Evolutionary conservation across 2,888 invertebrate species (phyloP).

Genomic region (Dugesia japonica): DNA sequence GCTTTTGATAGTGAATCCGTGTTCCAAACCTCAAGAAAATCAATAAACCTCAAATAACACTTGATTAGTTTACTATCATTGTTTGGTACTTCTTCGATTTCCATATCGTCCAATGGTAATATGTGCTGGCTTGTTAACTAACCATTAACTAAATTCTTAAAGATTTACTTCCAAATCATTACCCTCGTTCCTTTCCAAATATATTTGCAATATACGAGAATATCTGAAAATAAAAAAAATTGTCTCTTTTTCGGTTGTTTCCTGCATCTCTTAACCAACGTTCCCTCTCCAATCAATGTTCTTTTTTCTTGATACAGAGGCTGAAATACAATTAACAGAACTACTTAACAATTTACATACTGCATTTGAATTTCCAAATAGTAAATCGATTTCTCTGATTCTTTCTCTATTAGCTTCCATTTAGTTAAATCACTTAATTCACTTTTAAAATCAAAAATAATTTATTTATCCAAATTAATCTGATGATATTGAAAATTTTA

Average conservation of each 20-base stretch:
- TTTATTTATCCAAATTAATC: no score
- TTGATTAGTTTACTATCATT: not conserved
- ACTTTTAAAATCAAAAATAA: no score
- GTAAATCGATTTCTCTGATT: no score
- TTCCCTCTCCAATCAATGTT: slow-evolving; percentile 91
- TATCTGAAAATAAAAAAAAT: slow-evolving; percentile 95
- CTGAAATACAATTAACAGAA: slow-evolving; percentile 48
- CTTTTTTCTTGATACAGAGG: slow-evolving; percentile 75
- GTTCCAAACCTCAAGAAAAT: not conserved
- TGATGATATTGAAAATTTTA: no score
- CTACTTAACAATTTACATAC: no score
- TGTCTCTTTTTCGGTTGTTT: slow-evolving; percentile 93
- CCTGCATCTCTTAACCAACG: slow-evolving; percentile 92
- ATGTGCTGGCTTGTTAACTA: not conserved
- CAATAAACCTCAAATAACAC: not conserved
- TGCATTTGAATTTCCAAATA: no score
- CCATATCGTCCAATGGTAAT: not conserved
- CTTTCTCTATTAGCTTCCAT: no score
- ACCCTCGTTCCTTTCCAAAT: slow-evolving; percentile 91
- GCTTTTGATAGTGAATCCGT: slow-evolving; percentile 59
- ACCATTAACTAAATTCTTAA: no score
- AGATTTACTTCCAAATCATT: slow-evolving; percentile 37
- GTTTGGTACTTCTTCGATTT: not conserved
- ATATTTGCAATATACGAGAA: slow-evolving; percentile 92
- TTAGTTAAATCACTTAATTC: no score